Conservation (phyloP, 1,140 invertebrate genomes). For the Galleria mellonella region DNA sequence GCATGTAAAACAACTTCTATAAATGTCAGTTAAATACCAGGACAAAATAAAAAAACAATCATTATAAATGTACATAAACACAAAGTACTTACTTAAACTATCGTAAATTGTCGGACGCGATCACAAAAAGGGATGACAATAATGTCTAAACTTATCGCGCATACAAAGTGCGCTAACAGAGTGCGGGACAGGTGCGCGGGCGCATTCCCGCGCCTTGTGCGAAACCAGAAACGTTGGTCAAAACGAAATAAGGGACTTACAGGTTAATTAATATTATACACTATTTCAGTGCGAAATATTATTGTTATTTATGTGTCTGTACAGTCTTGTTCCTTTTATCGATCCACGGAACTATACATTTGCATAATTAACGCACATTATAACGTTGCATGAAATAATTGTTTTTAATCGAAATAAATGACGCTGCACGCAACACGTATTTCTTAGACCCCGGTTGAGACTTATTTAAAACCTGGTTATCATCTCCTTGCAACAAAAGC, state of each 20-base stretch:
- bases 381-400: too few relatives aligned
- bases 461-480: too few relatives aligned
- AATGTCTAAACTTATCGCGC: constrained; percentile 5
- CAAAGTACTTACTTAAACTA: not conserved
- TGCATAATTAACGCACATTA: too few relatives aligned
- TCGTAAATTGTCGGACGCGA: not conserved
- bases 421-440: too few relatives aligned
- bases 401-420: too few relatives aligned
- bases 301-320: constrained; percentile 53
- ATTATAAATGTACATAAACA: not conserved
- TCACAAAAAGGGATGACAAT: constrained; percentile 9
- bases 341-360: too few relatives aligned
- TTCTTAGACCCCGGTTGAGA: too few relatives aligned
- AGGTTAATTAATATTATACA: constrained; percentile 56
- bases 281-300: constrained; percentile 56
- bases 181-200: constrained; percentile 40
- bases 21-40: too few relatives aligned
- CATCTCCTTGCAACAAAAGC: too few relatives aligned
- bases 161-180: constrained; percentile 33
- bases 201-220: constrained; percentile 26
- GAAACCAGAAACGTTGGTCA: constrained; percentile 45
- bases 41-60: too few relatives aligned
- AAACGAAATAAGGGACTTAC: constrained; percentile 48
- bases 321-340: not conserved
- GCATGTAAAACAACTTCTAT: too few relatives aligned